phyloP scores from a whole-genome alignment of 2,113 vertebrate species.

The Otolemur garnettii region DNA sequence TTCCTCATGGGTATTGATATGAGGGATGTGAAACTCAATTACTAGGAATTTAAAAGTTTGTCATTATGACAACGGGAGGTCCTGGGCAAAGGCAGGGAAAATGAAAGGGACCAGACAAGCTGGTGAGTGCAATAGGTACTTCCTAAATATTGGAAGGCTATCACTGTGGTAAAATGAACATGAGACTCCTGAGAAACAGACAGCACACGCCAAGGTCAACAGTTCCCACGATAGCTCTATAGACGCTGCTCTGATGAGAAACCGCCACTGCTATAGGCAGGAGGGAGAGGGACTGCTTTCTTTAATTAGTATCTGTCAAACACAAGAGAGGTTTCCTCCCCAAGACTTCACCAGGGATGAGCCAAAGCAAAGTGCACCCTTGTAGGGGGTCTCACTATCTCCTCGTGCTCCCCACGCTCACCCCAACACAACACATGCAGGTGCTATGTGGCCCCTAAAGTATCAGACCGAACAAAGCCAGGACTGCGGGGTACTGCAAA shows the following conservation, averaged over 20 bases:
- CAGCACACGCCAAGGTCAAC: neutral
- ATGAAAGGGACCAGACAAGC: constrained; percentile 18
- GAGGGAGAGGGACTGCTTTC: neutral
- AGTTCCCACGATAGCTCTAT: constrained; percentile 9
- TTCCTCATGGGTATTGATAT: constrained; percentile 39
- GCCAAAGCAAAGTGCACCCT: neutral
- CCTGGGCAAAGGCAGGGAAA: neutral
- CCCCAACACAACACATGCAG: neutral
- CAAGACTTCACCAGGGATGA: neutral
- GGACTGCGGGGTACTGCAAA: neutral
- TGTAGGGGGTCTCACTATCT: neutral
- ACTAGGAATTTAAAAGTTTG: constrained; percentile 29
- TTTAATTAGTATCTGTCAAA: constrained; percentile 7
- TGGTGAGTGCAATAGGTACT: neutral
- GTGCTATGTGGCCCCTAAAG: neutral
- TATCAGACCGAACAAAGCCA: neutral
- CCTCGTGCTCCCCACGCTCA: neutral
- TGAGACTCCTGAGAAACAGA: constrained; percentile 24
- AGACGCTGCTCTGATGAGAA: constrained; percentile 31
- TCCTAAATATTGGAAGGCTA: neutral
- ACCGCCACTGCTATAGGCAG: neutral
- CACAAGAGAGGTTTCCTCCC: neutral
- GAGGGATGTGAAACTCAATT: constrained; percentile 48
- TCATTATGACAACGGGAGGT: neutral
- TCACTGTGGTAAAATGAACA: neutral